These are phyloP conservation scores for Scopus umbretta DNA, from an alignment of 2,113 vertebrate species.

Conservation along the genomic window DNA sequence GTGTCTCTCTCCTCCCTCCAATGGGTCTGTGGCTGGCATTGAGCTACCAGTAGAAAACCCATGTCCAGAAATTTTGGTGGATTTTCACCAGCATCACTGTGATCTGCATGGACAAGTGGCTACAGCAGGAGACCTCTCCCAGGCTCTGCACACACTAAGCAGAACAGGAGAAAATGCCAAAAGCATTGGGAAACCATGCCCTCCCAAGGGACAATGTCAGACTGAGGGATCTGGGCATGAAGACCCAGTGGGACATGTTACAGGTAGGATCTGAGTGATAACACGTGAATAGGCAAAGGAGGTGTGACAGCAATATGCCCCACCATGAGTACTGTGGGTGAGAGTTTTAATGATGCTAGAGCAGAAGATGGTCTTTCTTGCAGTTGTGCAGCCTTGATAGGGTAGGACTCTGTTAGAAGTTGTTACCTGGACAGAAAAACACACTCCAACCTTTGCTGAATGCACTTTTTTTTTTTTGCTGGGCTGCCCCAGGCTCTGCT, in stretches of 20 bases:
- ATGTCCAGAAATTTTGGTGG: too few species aligned
- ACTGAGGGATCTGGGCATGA: background rate
- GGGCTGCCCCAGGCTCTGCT: background rate
- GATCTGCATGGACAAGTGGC: background rate
- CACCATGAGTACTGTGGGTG: background rate
- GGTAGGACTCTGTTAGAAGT: background rate
- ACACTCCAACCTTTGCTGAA: background rate
- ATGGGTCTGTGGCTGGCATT: background rate
- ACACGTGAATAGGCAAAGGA: background rate
- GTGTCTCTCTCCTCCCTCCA: background rate
- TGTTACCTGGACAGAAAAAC: background rate
- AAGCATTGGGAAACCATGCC: rapidly evolving
- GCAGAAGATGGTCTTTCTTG: background rate
- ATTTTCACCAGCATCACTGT: background rate
- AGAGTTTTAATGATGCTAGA: background rate
- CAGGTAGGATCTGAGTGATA: background rate
- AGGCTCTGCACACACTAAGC: background rate
- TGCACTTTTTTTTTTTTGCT: background rate
- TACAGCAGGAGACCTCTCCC: background rate
- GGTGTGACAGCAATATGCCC: background rate
- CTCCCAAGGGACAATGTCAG: background rate
- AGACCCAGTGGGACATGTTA: background rate
- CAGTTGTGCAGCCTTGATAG: background rate
- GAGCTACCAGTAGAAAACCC: background rate
- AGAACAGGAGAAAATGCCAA: background rate